A percentile compares a stretch with the other conserved stretches of the same genome.
phyloP scores from a whole-genome alignment of 2,113 vertebrate genomes.

The Peromyscus leucopus region DNA sequence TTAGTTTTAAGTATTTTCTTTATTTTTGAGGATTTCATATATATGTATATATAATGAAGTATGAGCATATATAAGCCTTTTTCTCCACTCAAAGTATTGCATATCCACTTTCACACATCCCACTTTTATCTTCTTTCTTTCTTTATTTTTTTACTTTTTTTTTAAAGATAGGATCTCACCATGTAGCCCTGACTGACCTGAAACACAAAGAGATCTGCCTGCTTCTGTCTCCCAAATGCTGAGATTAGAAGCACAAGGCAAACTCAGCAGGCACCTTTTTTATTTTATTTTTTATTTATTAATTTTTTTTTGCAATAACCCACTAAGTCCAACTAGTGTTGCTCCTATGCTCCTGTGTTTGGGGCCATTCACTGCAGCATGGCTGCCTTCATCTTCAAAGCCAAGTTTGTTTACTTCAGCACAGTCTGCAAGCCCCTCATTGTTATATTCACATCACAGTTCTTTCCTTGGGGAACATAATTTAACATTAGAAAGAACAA shows the following conservation, averaged over 20 bases:
- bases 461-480: background rate
- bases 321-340: background rate
- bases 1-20: background rate
- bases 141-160: background rate
- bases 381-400: background rate
- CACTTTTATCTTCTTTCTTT: background rate
- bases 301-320: background rate
- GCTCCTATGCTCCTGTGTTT: background rate
- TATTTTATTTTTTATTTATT: too few relatives aligned
- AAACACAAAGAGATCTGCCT: background rate
- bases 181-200: background rate
- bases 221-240: background rate
- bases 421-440: background rate
- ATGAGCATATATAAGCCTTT: too few relatives aligned
- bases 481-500: background rate
- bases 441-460: background rate
- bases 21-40: background rate
- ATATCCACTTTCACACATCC: background rate
- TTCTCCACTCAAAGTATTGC: background rate
- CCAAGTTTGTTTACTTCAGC: background rate
- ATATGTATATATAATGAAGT: too few relatives aligned
- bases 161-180: background rate
- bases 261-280: background rate
- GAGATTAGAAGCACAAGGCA: background rate
- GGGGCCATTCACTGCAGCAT: background rate